Conservation (phyloP, 2,888 invertebrate genomes). For the Himalopsyche kuldschensis region DNA sequence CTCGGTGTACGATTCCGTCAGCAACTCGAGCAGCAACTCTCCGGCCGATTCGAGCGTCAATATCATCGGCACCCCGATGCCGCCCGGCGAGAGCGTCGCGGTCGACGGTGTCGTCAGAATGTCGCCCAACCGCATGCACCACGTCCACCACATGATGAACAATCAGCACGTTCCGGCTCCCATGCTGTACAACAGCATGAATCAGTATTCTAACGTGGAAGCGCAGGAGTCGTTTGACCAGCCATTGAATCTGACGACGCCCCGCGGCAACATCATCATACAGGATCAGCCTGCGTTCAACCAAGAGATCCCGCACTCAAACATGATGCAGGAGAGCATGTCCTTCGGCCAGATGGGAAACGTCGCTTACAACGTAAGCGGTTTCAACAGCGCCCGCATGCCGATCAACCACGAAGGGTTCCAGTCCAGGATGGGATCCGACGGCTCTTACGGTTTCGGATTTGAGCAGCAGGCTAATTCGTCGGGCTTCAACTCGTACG, state of each 20-base stretch:
- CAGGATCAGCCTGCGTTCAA: not conserved
- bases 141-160: not conserved
- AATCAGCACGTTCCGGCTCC: not conserved
- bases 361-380: not conserved
- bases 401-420: not conserved
- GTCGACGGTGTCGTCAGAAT: not conserved
- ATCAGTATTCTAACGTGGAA: not conserved
- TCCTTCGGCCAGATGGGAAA: not conserved
- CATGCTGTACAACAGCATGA: not conserved
- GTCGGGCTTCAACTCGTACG: not conserved
- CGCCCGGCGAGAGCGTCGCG: not conserved
- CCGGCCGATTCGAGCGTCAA: constrained; percentile 44
- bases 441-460: not conserved
- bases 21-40: constrained; percentile 39
- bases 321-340: not conserved
- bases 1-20: constrained; percentile 37
- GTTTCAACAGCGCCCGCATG: not conserved
- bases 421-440: not conserved
- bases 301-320: not conserved
- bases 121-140: not conserved
- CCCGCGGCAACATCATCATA: not conserved
- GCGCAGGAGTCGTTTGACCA: not conserved
- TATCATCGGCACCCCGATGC: constrained; percentile 28
- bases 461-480: not conserved
- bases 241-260: not conserved